A percentile compares a stretch with the other conserved stretches of the same genome.
These are phyloP conservation scores for Drosophila sordidula DNA, from an alignment of 2,888 invertebrate genomes.

Conservation along the genomic window DNA sequence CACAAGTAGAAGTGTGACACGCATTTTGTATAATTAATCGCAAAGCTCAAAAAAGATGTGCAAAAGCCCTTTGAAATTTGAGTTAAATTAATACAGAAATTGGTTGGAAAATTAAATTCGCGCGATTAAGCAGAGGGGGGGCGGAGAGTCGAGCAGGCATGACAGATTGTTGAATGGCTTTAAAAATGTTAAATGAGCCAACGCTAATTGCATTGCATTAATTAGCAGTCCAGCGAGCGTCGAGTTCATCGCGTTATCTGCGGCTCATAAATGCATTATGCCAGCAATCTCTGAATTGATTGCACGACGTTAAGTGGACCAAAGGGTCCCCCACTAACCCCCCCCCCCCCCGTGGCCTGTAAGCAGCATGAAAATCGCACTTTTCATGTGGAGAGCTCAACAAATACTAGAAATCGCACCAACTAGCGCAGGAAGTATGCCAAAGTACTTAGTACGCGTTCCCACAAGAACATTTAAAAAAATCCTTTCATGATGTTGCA, in stretches of 20 bases:
- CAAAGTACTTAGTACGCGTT: background rate
- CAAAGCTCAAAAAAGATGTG: background rate
- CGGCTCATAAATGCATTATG: slow-evolving; percentile 12
- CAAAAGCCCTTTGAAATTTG: background rate
- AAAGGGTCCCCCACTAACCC: too few relatives aligned
- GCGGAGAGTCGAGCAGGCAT: background rate
- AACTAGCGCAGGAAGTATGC: background rate
- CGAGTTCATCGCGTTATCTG: slow-evolving; percentile 3
- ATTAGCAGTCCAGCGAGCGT: slow-evolving; percentile 28
- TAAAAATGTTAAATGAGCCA: slow-evolving; percentile 46
- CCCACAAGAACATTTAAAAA: background rate
- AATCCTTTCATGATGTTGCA: background rate
- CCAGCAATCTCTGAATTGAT: background rate
- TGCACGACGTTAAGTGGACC: background rate
- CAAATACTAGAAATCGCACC: background rate
- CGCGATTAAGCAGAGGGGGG: background rate
- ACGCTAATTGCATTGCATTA: slow-evolving; percentile 57
- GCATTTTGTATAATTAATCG: slow-evolving; percentile 1
- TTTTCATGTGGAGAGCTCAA: background rate
- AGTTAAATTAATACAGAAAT: slow-evolving; percentile 5
- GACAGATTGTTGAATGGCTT: slow-evolving; percentile 32
- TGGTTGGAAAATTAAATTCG: background rate
- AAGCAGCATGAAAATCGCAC: background rate
- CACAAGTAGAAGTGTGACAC: background rate
- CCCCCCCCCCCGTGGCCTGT: too few relatives aligned